Evolutionary conservation across 2,888 invertebrate genomes (phyloP).

Genomic region (Latrodectus elegans): DNA sequence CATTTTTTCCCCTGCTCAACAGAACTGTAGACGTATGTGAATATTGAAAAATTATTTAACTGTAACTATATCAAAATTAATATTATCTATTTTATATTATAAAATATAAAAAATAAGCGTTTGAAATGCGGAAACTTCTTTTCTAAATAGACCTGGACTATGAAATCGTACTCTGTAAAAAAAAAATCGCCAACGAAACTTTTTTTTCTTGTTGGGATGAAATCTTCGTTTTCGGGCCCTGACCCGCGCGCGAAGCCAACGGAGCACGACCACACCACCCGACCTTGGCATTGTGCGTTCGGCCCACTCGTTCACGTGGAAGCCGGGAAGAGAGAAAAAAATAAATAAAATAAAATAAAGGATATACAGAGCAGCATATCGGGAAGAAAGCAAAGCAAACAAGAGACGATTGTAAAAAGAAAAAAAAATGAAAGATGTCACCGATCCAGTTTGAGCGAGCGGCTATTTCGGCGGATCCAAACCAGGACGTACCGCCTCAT

Average conservation of each 20-base stretch:
- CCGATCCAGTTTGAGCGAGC: constrained; percentile 56
- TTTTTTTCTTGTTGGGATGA: neutral
- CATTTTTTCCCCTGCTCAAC: no score
- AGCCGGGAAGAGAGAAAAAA: neutral
- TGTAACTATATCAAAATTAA: no score
- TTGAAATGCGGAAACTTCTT: no score
- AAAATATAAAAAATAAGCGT: no score
- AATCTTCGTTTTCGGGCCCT: neutral
- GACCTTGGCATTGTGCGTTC: neutral
- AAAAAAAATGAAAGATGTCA: constrained; percentile 45
- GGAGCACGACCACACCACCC: neutral
- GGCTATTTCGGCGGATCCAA: constrained; percentile 25
- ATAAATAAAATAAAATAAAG: neutral
- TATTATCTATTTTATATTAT: no score
- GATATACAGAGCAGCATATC: neutral
- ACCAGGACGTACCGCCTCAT: constrained; percentile 8
- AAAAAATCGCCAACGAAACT: neutral
- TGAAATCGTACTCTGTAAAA: no score
- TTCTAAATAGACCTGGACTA: no score
- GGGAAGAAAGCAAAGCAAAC: neutral
- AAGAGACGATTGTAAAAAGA: neutral
- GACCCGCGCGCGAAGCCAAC: neutral
- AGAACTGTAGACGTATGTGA: no score
- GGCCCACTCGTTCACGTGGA: neutral
- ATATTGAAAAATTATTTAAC: no score